phyloP scores from a whole-genome alignment of 2,888 invertebrate genomes.

The Drosophila maculinotata region DNA sequence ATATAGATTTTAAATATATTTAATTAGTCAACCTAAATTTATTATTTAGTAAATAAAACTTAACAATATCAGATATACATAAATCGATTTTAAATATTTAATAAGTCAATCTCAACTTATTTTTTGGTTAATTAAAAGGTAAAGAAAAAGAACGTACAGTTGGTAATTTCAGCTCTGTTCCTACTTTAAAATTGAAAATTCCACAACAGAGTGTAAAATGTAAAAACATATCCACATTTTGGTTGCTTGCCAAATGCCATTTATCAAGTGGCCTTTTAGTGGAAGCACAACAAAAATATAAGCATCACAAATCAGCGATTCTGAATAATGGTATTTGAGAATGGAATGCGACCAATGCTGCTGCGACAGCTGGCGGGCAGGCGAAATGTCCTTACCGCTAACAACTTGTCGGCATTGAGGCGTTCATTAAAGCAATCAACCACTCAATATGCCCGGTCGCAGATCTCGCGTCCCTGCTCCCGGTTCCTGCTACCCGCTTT shows the following conservation, averaged over 20 bases:
- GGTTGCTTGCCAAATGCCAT: conserved; percentile 21
- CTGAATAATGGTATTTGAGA: conserved; percentile 16
- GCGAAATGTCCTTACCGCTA: conserved; percentile 41
- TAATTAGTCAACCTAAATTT: no score
- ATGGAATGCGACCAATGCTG: conserved; percentile 46
- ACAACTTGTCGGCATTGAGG: conserved; percentile 65
- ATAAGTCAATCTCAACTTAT: no score
- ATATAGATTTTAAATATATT: no score
- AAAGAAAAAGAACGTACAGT: no score
- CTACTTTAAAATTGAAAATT: no score
- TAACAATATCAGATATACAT: no score
- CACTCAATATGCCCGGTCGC: conserved; percentile 48
- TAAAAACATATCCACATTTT: not conserved
- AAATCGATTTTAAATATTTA: no score
- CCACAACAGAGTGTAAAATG: not conserved
- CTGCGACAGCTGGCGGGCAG: conserved; percentile 20
- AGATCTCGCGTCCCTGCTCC: not conserved
- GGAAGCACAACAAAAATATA: conserved; percentile 11
- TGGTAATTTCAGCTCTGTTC: no score
- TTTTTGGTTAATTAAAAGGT: no score
- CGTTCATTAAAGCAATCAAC: conserved; percentile 71
- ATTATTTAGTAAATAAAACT: no score
- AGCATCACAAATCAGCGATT: conserved; percentile 48
- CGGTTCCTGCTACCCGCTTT: not conserved
- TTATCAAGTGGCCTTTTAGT: conserved; percentile 45